These are phyloP conservation scores for Cacoxenus indagator DNA, from an alignment of 2,888 invertebrate species.

Conservation along the genomic window DNA sequence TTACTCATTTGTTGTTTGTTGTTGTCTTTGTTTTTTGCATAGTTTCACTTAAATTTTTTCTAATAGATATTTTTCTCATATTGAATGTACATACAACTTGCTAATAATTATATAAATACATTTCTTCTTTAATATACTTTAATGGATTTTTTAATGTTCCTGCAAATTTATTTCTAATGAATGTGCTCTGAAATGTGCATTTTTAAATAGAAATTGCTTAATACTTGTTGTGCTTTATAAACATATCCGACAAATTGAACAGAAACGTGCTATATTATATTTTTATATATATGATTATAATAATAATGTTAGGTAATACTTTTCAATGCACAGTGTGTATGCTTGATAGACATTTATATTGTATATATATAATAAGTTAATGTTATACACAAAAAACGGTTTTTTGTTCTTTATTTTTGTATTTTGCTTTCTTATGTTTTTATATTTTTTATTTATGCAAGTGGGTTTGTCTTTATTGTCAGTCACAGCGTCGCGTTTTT, in stretches of 20 bases:
- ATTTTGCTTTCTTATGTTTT: slow-evolving; percentile 32
- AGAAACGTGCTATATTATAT: not conserved
- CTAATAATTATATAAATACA: slow-evolving; percentile 12
- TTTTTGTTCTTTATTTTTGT: slow-evolving; percentile 21
- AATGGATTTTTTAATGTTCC: slow-evolving; percentile 32
- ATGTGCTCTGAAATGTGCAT: slow-evolving; percentile 53
- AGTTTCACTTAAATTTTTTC: slow-evolving; percentile 23
- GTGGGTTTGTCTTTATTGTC: slow-evolving; percentile 67
- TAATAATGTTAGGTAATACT: slow-evolving; percentile 32
- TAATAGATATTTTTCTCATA: not conserved
- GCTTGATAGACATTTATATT: not conserved
- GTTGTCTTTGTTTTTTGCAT: not conserved
- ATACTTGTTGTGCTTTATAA: slow-evolving; percentile 46
- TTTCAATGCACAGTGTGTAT: not conserved
- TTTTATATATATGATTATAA: not conserved
- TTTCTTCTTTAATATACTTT: slow-evolving; percentile 19
- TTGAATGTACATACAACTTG: not conserved
- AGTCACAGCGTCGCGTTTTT: slow-evolving; percentile 69
- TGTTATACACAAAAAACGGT: slow-evolving; percentile 34
- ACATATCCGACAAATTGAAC: slow-evolving; percentile 42
- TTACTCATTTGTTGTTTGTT: slow-evolving; percentile 26
- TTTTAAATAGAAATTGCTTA: slow-evolving; percentile 34
- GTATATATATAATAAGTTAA: slow-evolving; percentile 20
- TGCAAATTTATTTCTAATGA: slow-evolving; percentile 39
- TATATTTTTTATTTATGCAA: slow-evolving; percentile 13